These are phyloP conservation scores for Heliconius melpomene DNA, from an alignment of 1,140 invertebrate species.

Conservation along the genomic window DNA sequence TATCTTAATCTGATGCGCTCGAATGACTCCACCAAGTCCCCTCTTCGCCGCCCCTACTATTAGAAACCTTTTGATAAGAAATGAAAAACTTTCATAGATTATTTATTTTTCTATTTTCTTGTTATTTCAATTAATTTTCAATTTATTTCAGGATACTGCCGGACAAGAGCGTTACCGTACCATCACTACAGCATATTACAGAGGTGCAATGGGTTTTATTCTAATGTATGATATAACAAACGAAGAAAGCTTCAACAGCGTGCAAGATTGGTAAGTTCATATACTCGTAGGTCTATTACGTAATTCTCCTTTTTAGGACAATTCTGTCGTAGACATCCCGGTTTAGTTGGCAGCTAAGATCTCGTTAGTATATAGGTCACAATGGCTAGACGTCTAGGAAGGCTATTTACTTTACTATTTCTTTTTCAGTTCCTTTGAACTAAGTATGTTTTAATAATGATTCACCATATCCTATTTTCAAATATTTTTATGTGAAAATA, in stretches of 20 bases:
- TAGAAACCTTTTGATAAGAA: neutral
- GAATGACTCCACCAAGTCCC: no score
- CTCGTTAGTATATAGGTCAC: slow-evolving; percentile 19
- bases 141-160: slow-evolving; percentile 96
- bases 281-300: neutral
- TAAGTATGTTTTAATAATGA: neutral
- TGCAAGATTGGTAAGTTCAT: slow-evolving; percentile 95
- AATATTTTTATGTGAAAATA: neutral
- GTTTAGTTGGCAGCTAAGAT: slow-evolving; percentile 14
- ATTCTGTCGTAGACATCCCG: neutral
- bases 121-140: neutral
- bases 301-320: neutral
- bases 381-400: slow-evolving; percentile 22
- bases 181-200: slow-evolving; percentile 99
- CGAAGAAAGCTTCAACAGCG: slow-evolving; percentile 99
- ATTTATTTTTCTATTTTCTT: neutral
- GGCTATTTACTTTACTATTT: neutral
- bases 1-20: no score
- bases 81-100: neutral
- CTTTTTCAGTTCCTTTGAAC: neutral
- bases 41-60: no score
- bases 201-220: slow-evolving; percentile 99
- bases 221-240: slow-evolving; percentile 99
- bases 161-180: slow-evolving; percentile 99
- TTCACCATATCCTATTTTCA: neutral